A percentile compares a stretch with the other conserved stretches of the same genome.
These are phyloP conservation scores for Cryptotis parvus DNA, from an alignment of 2,113 vertebrate genomes.

Conservation along the genomic window DNA sequence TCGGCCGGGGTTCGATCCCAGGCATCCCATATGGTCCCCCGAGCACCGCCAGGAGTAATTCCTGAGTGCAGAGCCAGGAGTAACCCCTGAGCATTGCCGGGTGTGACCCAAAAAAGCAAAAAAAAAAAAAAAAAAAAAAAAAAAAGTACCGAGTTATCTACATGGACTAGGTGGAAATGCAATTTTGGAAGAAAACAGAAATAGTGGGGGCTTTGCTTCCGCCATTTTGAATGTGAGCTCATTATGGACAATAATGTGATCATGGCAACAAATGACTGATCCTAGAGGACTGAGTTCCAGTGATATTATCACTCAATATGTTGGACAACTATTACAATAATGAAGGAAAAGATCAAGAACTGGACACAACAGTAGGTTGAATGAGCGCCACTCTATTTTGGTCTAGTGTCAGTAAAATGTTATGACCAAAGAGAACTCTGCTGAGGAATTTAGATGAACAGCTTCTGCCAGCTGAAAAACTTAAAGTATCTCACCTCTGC, in stretches of 20 bases:
- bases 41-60: too few species aligned
- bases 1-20: too few species aligned
- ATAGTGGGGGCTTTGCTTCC: background rate
- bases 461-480: background rate
- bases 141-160: too few species aligned
- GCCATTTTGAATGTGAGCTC: background rate
- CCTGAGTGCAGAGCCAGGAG: too few species aligned
- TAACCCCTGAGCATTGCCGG: too few species aligned
- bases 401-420: background rate
- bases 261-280: background rate
- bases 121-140: too few species aligned
- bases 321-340: background rate
- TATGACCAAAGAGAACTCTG: background rate
- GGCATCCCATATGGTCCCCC: too few species aligned
- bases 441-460: background rate
- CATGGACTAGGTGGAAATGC: background rate
- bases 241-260: background rate
- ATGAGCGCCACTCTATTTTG: background rate
- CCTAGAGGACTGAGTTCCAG: background rate
- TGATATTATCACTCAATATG: background rate
- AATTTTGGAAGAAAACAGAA: slow-evolving; percentile 15
- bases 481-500: background rate
- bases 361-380: background rate
- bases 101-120: too few species aligned
- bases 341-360: background rate